Conservation (phyloP, 2,113 vertebrate species). For the Tupaia chinensis region DNA sequence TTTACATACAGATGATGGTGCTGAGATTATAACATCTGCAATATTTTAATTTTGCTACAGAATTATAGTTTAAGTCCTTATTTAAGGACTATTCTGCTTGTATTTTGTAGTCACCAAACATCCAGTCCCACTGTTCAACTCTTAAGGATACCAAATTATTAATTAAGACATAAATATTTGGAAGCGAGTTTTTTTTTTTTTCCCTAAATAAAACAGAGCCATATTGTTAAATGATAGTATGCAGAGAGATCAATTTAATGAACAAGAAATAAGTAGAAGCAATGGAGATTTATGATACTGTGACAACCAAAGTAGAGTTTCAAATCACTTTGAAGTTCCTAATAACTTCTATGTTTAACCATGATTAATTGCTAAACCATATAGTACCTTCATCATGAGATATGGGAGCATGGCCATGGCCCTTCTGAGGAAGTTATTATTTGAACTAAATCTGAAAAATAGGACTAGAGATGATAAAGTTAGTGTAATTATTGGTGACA, state of each 20-base stretch:
- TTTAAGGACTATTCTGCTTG: neutral
- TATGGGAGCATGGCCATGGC: neutral
- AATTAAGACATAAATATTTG: constrained; percentile 29
- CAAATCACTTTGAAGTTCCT: neutral
- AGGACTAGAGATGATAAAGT: neutral
- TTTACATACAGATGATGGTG: neutral
- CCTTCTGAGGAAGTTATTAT: neutral
- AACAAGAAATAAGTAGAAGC: neutral
- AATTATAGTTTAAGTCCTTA: neutral
- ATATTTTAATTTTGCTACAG: constrained; percentile 31
- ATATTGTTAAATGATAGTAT: neutral
- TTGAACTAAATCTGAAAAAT: neutral
- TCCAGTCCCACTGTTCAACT: neutral
- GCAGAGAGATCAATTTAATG: neutral
- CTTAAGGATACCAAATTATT: neutral
- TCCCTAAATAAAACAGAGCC: constrained; percentile 19
- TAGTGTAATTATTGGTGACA: neutral
- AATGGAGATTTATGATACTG: neutral
- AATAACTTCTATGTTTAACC: neutral
- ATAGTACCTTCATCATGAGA: neutral
- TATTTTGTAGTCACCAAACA: neutral
- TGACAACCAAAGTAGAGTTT: neutral
- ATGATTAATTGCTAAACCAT: neutral
- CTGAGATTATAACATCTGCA: neutral
- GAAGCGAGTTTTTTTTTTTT: neutral